Percentiles rank a stretch among this genome's conserved stretches.
phyloP scores from a whole-genome alignment of 2,113 vertebrate species.

The Oreochromis spilurus region DNA sequence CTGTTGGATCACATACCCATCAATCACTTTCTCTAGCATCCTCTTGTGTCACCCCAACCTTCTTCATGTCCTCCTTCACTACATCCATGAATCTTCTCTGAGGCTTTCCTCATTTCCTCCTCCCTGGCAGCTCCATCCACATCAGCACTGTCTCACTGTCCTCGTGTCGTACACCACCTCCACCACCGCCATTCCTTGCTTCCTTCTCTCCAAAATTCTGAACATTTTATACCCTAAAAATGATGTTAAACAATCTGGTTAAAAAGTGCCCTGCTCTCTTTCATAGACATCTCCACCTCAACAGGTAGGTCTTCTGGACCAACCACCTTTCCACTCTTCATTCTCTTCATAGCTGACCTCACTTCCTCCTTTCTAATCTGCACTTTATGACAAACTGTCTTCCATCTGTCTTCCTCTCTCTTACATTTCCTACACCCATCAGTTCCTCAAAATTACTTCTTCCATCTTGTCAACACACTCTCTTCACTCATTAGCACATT shows the following conservation, averaged over 20 bases:
- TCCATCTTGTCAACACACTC: background rate
- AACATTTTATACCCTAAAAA: fast-evolving
- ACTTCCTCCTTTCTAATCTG: background rate
- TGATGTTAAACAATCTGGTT: background rate
- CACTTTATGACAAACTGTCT: fast-evolving
- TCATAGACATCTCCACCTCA: background rate
- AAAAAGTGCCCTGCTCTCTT: background rate
- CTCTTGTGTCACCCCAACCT: background rate
- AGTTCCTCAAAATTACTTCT: background rate
- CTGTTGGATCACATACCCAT: background rate
- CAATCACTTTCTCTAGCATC: background rate
- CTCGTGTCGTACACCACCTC: fast-evolving
- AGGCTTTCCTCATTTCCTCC: background rate
- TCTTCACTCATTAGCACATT: background rate
- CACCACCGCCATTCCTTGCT: fast-evolving
- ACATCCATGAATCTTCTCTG: background rate
- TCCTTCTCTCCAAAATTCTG: background rate
- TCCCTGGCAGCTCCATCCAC: background rate
- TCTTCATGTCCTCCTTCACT: background rate
- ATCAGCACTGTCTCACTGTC: background rate
- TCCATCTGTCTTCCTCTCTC: background rate
- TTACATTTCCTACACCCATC: background rate
- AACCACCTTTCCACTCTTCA: background rate
- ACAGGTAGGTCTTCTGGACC: background rate
- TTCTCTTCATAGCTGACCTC: background rate